phyloP scores from a whole-genome alignment of 37 sponge, comb jelly and placozoan genomes.

The Ianthella basta region DNA sequence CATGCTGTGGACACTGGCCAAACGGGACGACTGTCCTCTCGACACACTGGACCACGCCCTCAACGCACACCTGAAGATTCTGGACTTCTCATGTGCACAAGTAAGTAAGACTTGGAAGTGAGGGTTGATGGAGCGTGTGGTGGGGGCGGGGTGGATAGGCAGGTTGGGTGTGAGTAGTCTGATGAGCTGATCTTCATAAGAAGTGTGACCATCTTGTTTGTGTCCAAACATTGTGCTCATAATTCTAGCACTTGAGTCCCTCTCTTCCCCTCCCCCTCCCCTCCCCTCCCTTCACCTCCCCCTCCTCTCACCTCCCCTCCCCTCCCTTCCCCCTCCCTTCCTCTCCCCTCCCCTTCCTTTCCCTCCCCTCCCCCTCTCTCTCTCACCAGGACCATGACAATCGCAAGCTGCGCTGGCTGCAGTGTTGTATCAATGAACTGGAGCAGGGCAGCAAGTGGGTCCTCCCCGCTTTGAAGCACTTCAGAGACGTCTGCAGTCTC shows the following conservation, averaged over 20 bases:
- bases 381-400: constrained; percentile 74
- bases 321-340: too few species aligned
- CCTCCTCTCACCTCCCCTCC: too few species aligned
- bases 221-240: too few species aligned
- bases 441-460: constrained; percentile 75
- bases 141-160: too few species aligned
- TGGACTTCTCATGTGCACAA: constrained; percentile 96
- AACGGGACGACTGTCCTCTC: constrained; percentile 82
- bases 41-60: constrained; percentile 97
- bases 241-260: too few species aligned
- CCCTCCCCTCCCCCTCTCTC: too few species aligned
- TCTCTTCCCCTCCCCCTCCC: too few species aligned
- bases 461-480: constrained; percentile 90
- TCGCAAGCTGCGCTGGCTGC: constrained; percentile 84
- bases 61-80: constrained; percentile 92
- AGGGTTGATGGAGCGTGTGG: too few species aligned
- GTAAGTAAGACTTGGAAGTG: constrained; percentile 39
- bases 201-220: too few species aligned
- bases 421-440: constrained; percentile 81
- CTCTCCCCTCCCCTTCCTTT: too few species aligned
- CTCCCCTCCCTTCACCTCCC: too few species aligned
- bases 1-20: constrained; percentile 93
- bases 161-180: too few species aligned
- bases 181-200: background rate
- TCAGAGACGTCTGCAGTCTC: constrained; percentile 84